Conservation (phyloP, 2,888 invertebrate species). For the Mactromeris polynyma region DNA sequence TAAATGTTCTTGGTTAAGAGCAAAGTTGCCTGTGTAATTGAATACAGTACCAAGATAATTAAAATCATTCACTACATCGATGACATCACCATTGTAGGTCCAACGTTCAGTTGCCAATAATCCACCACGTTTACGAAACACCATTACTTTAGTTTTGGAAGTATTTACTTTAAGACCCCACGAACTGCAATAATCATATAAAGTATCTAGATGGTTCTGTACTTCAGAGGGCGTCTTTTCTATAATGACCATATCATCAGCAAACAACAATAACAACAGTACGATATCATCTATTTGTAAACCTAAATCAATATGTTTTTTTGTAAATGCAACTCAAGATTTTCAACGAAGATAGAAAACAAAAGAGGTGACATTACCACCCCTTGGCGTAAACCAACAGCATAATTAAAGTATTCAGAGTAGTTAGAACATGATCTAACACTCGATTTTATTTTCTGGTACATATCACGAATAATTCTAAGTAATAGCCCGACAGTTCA, state of each 20-base stretch:
- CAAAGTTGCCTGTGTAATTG: neutral
- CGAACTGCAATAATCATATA: constrained; percentile 30
- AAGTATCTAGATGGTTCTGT: constrained; percentile 25
- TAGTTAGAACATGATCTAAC: constrained; percentile 23
- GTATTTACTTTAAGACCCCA: constrained; percentile 14
- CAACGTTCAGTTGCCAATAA: too few species aligned
- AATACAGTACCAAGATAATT: neutral
- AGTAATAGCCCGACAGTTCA: too few species aligned
- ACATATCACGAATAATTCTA: too few species aligned
- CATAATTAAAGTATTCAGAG: constrained; percentile 39
- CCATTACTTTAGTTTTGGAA: too few species aligned
- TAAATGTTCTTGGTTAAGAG: neutral
- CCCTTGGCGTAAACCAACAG: constrained; percentile 52
- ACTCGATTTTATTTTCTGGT: constrained; percentile 17
- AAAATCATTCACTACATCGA: too few species aligned
- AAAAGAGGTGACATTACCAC: constrained; percentile 42
- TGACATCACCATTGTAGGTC: too few species aligned
- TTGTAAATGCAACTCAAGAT: constrained; percentile 42
- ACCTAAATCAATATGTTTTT: constrained; percentile 15
- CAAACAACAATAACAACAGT: constrained; percentile 45
- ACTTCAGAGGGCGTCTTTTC: constrained; percentile 42
- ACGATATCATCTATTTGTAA: constrained; percentile 31
- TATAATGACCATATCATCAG: constrained; percentile 49
- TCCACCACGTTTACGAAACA: too few species aligned
- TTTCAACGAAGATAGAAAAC: constrained; percentile 49